Evolutionary conservation across 2,888 invertebrate genomes (phyloP).

Genomic region (Phrixothrix hirtus): DNA sequence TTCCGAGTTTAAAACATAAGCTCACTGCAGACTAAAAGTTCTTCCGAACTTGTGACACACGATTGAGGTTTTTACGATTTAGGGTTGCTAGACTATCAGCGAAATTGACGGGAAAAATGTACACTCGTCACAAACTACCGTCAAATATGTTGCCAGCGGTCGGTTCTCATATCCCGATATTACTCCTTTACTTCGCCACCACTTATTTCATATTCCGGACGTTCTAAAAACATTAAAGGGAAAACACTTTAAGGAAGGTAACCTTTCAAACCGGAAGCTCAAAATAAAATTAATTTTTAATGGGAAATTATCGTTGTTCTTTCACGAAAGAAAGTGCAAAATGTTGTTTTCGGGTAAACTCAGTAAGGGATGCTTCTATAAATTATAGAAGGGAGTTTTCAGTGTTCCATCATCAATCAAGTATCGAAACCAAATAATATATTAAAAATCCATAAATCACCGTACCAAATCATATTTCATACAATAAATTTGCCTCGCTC

Average conservation of each 20-base stretch:
- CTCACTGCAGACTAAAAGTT: conserved; percentile 21
- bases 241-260: too few relatives aligned
- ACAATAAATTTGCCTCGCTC: background rate
- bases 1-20: background rate
- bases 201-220: conserved; percentile 13
- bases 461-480: conserved; percentile 19
- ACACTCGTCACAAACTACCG: conserved; percentile 39
- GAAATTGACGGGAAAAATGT: conserved; percentile 43
- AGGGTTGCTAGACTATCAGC: conserved; percentile 35
- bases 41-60: conserved; percentile 8
- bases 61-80: conserved; percentile 37
- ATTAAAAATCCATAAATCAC: conserved; percentile 32
- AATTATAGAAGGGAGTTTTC: too few relatives aligned
- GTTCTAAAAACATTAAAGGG: background rate
- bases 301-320: too few relatives aligned
- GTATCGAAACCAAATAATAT: too few relatives aligned
- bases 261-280: too few relatives aligned
- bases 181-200: conserved; percentile 4
- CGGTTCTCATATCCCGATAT: conserved; percentile 17
- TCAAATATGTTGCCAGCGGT: conserved; percentile 29
- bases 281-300: too few relatives aligned
- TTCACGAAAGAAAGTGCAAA: too few relatives aligned
- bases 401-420: too few relatives aligned
- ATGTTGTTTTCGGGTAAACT: too few relatives aligned
- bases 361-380: too few relatives aligned